phyloP scores from a whole-genome alignment of 2,888 invertebrate genomes.

The Napeogenes sylphis region DNA sequence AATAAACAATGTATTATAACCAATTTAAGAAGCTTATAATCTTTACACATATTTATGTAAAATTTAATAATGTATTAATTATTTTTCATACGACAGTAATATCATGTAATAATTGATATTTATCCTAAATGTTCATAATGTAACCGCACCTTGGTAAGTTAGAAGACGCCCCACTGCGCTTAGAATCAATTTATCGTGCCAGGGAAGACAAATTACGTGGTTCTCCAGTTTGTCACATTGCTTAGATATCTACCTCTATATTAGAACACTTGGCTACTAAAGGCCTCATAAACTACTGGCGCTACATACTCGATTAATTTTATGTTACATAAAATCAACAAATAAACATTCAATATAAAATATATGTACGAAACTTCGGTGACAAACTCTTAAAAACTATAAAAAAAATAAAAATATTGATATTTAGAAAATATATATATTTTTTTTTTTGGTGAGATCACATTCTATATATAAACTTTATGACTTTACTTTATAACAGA shows the following conservation, averaged over 20 bases:
- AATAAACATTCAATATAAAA: too few relatives aligned
- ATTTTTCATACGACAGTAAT: background rate
- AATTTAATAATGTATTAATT: background rate
- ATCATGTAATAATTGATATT: conserved; percentile 4
- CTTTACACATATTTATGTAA: too few relatives aligned
- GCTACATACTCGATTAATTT: too few relatives aligned
- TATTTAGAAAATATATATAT: too few relatives aligned
- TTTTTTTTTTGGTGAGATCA: background rate
- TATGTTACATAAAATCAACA: too few relatives aligned
- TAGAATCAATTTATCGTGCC: conserved; percentile 69
- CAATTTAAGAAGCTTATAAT: too few relatives aligned
- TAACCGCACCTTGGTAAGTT: conserved; percentile 52
- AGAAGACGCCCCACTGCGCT: conserved; percentile 58
- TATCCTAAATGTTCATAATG: conserved; percentile 14
- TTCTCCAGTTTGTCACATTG: conserved; percentile 44
- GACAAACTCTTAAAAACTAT: too few relatives aligned
- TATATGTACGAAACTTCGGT: too few relatives aligned
- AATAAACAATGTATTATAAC: too few relatives aligned
- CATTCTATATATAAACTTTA: background rate
- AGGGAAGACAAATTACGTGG: conserved; percentile 61
- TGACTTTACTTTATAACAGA: conserved; percentile 2
- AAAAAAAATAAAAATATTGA: too few relatives aligned
- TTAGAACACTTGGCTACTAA: conserved; percentile 2
- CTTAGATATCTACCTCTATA: conserved; percentile 34
- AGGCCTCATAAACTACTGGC: too few relatives aligned